These are phyloP conservation scores for Nymphicus hollandicus DNA, from an alignment of 2,113 vertebrate genomes.

Conservation along the genomic window DNA sequence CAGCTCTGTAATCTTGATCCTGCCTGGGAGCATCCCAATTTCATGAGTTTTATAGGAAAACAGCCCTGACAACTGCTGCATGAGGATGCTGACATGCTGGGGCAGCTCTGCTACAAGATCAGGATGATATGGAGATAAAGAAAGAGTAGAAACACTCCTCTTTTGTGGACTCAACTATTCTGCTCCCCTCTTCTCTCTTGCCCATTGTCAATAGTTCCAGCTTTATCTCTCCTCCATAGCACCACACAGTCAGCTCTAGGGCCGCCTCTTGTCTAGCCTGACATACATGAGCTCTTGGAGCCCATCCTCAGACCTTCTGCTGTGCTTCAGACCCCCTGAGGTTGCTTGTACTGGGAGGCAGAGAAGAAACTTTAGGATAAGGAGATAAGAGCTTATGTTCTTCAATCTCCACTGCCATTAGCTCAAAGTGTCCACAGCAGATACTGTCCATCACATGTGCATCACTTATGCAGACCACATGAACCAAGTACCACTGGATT, in stretches of 20 bases:
- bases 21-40: neutral
- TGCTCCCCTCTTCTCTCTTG: neutral
- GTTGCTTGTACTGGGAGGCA: neutral
- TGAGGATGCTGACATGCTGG: neutral
- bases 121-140: neutral
- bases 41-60: neutral
- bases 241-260: neutral
- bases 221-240: neutral
- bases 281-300: neutral
- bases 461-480: neutral
- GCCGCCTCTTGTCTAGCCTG: neutral
- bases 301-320: neutral
- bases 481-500: neutral
- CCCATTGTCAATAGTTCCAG: neutral
- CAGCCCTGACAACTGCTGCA: neutral
- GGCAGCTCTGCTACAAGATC: neutral
- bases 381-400: neutral
- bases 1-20: neutral
- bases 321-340: neutral
- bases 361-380: neutral
- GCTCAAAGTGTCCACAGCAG: neutral
- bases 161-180: neutral
- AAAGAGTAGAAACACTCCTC: neutral
- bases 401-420: neutral
- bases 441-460: neutral